phyloP scores from a whole-genome alignment of 2,888 invertebrate species.

The Lasioglossum leucozonium region DNA sequence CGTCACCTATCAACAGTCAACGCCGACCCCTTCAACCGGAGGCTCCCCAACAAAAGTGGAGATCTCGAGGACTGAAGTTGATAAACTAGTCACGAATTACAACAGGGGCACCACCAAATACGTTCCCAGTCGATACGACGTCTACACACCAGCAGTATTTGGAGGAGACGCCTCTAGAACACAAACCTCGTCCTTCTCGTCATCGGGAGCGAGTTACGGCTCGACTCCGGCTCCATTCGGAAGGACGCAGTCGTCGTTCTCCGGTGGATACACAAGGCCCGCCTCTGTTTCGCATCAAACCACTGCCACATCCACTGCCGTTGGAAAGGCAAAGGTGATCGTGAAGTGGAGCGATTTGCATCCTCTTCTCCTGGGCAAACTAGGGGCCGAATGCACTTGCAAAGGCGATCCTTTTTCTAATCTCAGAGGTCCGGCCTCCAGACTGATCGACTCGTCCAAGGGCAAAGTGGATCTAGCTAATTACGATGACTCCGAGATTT shows the following conservation, averaged over 20 bases:
- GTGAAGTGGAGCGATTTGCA: conserved; percentile 90
- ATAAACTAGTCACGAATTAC: conserved; percentile 72
- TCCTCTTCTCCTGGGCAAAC: conserved; percentile 89
- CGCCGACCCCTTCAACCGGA: conserved; percentile 45
- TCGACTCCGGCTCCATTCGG: conserved; percentile 28
- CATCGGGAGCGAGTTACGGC: conserved; percentile 25
- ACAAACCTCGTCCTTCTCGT: conserved; percentile 22
- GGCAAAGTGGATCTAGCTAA: conserved; percentile 80
- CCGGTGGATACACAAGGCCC: conserved; percentile 64
- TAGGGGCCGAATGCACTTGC: conserved; percentile 91
- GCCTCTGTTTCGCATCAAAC: conserved; percentile 68
- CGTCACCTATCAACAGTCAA: conserved; percentile 59
- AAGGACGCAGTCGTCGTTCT: conserved; percentile 55
- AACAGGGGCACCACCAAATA: conserved; percentile 76
- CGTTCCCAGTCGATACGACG: conserved; percentile 70
- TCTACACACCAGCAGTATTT: conserved; percentile 47
- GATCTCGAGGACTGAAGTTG: conserved; percentile 65
- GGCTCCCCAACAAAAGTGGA: conserved; percentile 67
- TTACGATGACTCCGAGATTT: conserved; percentile 82
- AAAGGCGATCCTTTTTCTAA: conserved; percentile 81
- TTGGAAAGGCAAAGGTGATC: conserved; percentile 85
- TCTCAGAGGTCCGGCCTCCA: conserved; percentile 77
- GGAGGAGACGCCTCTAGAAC: conserved; percentile 39
- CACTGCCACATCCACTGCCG: conserved; percentile 66
- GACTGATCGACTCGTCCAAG: conserved; percentile 77